phyloP scores from a whole-genome alignment of 2,888 invertebrate genomes.

The Psococerastis gibbosa region DNA sequence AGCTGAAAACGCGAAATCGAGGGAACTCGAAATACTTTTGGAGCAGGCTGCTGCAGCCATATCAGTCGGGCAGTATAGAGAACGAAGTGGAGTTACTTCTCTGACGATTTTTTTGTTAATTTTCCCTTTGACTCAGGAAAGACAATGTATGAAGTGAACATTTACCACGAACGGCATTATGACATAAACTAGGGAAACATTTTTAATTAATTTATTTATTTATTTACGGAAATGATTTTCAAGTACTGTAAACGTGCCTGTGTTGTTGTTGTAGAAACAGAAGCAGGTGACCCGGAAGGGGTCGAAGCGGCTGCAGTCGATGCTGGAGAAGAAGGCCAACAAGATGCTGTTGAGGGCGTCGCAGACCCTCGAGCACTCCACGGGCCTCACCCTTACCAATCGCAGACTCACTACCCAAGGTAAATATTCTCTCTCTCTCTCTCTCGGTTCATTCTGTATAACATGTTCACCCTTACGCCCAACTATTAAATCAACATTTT shows the following conservation, averaged over 20 bases:
- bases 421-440: no score
- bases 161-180: no score
- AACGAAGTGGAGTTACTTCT: neutral
- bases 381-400: conserved; percentile 55
- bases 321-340: conserved; percentile 62
- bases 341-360: conserved; percentile 67
- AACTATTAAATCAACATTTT: no score
- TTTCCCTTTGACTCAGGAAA: neutral
- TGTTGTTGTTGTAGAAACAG: conserved; percentile 32
- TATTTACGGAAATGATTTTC: conserved; percentile 3
- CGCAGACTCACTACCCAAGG: conserved; percentile 31
- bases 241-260: conserved; percentile 10
- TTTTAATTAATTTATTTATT: conserved; percentile 3
- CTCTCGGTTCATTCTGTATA: no score
- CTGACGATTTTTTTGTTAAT: neutral
- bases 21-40: no score
- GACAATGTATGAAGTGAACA: neutral
- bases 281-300: conserved; percentile 54
- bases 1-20: no score
- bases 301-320: conserved; percentile 64
- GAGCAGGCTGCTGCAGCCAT: no score
- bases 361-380: conserved; percentile 63
- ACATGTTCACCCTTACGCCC: no score
- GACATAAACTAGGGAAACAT: no score
- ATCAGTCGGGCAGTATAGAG: no score